These are phyloP conservation scores for Drosophila yooni DNA, from an alignment of 2,888 invertebrate genomes.

Conservation along the genomic window DNA sequence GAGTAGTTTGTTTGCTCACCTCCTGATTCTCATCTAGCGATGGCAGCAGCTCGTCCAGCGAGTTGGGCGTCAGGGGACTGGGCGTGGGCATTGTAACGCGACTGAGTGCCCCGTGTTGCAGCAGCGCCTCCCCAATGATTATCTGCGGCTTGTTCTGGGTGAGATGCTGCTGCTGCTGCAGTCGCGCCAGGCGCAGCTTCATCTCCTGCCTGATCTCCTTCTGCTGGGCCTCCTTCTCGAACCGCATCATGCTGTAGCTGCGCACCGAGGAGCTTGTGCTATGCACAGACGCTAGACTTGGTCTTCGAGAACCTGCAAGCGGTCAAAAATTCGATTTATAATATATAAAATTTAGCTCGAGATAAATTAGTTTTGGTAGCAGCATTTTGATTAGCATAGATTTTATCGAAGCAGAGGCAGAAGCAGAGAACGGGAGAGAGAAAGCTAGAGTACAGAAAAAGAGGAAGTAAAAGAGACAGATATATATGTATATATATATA, in stretches of 20 bases:
- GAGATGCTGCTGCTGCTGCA: slow-evolving; percentile 87
- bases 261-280: slow-evolving; percentile 93
- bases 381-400: slow-evolving; percentile 20
- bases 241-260: slow-evolving; percentile 92
- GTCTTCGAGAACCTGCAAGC: slow-evolving; percentile 92
- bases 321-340: not conserved
- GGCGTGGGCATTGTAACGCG: slow-evolving; percentile 86
- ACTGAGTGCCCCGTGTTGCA: slow-evolving; percentile 78
- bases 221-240: slow-evolving; percentile 92
- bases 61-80: slow-evolving; percentile 92
- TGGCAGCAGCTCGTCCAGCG: slow-evolving; percentile 93
- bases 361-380: not conserved
- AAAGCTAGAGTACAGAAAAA: slow-evolving; percentile 10
- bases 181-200: slow-evolving; percentile 90
- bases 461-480: slow-evolving; percentile 17
- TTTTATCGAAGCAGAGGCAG: slow-evolving; percentile 54
- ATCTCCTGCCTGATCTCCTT: slow-evolving; percentile 92
- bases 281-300: slow-evolving; percentile 94
- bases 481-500: not conserved
- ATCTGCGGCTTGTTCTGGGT: slow-evolving; percentile 86
- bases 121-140: slow-evolving; percentile 85
- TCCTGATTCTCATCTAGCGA: slow-evolving; percentile 92
- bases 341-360: not conserved
- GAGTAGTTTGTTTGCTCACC: slow-evolving; percentile 84
- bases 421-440: slow-evolving; percentile 34